Base-by-base conservation (phyloP, 2,797 vertebrate species). In the Anguilla obscura region DNA sequence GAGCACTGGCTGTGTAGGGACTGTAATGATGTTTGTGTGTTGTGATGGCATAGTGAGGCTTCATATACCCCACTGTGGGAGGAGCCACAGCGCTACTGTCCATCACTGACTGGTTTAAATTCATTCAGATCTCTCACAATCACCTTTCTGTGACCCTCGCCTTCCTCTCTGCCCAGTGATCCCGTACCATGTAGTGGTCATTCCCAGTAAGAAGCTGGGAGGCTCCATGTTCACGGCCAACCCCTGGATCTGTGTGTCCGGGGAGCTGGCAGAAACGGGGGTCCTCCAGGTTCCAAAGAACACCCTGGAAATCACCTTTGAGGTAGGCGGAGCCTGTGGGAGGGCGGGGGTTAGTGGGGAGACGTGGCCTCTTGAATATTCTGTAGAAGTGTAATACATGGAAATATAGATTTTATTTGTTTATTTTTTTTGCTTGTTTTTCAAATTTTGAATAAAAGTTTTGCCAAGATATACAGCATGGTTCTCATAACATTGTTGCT, bases 171-270 rank as follows among this genome's bases (percentile, higher is more conserved):
- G 54, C 12, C 85, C 96, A 99, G 99, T 99, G 97, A 99, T 99
- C 91, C 98, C 27, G 0, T 99, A 99, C 93, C 98, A 99, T 86
- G 98, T 99, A 93, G 94, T 99, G 91, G 97, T 98, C 74, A 95
- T 98, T 92, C 96, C 98, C 58, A 99, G 99, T 95, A 99, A 99
- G 96, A 99, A 99, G 91, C 95, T 99, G 2, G 97, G 98, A 0
- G 99, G 98, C 88, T 99, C 99, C 89, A 99, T 99, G 98, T 99
- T 99, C 93, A 99, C 99, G 8, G 98, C 99, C 90, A 99, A 99
- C 92, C 98, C 98, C 33, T 99, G 99, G 99, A 98, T 99, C 89
- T 99, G 99, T 92, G 98, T 99, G 87, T 98, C 98, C 0, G 99
- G 99, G 90, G 99, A 99, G 88, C 93, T 99, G 91, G 96, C 98